A percentile compares a stretch with the other conserved stretches of the same genome.
Evolutionary conservation across 2,113 vertebrate genomes (phyloP).

Genomic region (Melanostigma gelatinosum): DNA sequence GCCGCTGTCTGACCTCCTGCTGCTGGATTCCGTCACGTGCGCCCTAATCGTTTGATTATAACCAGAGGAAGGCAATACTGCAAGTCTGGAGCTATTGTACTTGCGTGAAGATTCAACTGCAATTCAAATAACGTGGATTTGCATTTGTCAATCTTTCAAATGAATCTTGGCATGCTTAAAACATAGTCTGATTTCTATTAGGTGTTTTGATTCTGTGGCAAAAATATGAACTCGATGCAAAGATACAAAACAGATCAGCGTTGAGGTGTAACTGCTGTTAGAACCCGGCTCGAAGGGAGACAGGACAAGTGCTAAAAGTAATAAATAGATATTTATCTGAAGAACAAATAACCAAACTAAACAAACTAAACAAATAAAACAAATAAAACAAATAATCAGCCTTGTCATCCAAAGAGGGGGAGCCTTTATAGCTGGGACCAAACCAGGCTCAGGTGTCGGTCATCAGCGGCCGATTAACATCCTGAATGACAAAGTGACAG

Average conservation of each 20-base stretch:
- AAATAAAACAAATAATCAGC: too few relatives aligned
- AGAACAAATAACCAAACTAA: too few relatives aligned
- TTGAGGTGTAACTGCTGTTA: too few relatives aligned
- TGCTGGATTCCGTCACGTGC: constrained; percentile 52
- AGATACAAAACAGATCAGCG: neutral
- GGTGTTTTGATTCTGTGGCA: constrained; percentile 18
- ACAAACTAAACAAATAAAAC: too few relatives aligned
- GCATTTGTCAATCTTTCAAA: constrained; percentile 23
- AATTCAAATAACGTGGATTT: constrained; percentile 37
- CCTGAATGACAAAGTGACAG: too few relatives aligned
- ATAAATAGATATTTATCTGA: too few relatives aligned
- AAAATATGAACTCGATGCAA: constrained; percentile 10
- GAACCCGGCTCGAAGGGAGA: too few relatives aligned
- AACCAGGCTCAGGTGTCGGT: too few relatives aligned
- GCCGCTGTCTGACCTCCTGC: constrained; percentile 54
- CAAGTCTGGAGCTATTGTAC: constrained; percentile 13
- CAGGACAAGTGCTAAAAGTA: too few relatives aligned
- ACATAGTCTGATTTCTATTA: neutral
- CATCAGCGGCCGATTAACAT: too few relatives aligned
- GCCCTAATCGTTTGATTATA: constrained; percentile 45
- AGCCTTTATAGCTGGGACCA: too few relatives aligned
- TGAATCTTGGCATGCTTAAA: constrained; percentile 12
- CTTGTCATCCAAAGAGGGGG: too few relatives aligned
- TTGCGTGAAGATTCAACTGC: neutral
- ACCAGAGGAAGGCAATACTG: constrained; percentile 46